Evolutionary conservation across 1,140 invertebrate genomes (phyloP).

Genomic region (Saxidomus purpurata): DNA sequence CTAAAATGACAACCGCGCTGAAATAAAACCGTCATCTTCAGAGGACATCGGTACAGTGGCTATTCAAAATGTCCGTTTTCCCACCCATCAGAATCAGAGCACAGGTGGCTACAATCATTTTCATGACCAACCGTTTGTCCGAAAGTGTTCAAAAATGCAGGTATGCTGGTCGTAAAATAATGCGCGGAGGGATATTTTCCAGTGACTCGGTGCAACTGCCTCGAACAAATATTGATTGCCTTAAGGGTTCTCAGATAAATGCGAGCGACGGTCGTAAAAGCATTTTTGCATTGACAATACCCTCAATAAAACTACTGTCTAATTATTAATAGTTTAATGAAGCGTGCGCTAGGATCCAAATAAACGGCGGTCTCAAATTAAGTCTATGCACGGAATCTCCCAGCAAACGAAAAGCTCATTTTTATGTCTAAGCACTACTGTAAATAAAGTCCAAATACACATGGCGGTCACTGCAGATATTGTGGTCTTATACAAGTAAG

Average conservation of each 20-base stretch:
- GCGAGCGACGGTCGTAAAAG: conserved; percentile 56
- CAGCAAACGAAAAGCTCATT: neutral
- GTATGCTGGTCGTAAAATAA: conserved; percentile 47
- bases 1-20: conserved; percentile 36
- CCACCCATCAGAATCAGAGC: conserved; percentile 16
- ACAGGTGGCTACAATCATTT: conserved; percentile 54
- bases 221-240: conserved; percentile 44
- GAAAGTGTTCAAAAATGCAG: conserved; percentile 62
- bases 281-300: conserved; percentile 64
- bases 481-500: too few relatives aligned
- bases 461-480: neutral
- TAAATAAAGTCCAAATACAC: conserved; percentile 7
- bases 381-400: conserved; percentile 50
- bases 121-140: conserved; percentile 39
- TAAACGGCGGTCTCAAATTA: conserved; percentile 62
- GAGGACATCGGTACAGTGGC: conserved; percentile 1
- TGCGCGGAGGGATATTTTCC: conserved; percentile 23
- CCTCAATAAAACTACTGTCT: conserved; percentile 61
- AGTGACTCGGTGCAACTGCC: conserved; percentile 26
- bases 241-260: conserved; percentile 42
- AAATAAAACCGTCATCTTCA: conserved; percentile 62
- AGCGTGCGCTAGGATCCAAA: conserved; percentile 45
- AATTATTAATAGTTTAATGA: conserved; percentile 67
- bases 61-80: conserved; percentile 44
- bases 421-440: conserved; percentile 13